Evolutionary conservation across 2,888 invertebrate genomes (phyloP).

Genomic region (Polylopha cassiicola): DNA sequence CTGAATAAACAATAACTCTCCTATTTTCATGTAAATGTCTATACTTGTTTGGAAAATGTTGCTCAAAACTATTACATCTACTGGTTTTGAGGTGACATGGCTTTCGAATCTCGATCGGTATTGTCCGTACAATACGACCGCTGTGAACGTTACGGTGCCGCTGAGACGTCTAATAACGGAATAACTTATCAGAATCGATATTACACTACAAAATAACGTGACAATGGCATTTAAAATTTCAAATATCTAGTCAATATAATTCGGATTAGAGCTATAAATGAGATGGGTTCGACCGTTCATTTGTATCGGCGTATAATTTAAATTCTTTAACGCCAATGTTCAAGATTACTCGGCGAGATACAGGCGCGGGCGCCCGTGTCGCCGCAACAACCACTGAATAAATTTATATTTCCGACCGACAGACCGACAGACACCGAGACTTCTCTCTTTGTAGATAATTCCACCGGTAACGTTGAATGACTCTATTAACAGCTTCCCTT

Average conservation of each 20-base stretch:
- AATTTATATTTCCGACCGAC: slow-evolving; percentile 76
- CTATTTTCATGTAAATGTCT: slow-evolving; percentile 17
- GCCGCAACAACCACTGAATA: slow-evolving; percentile 71
- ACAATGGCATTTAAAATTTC: slow-evolving; percentile 56
- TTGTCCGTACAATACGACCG: slow-evolving; percentile 13
- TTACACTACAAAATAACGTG: slow-evolving; percentile 58
- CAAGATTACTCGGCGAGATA: slow-evolving; percentile 75
- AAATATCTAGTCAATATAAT: slow-evolving; percentile 72
- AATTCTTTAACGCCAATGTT: slow-evolving; percentile 78
- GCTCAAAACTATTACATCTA: slow-evolving; percentile 22
- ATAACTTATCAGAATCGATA: slow-evolving; percentile 39
- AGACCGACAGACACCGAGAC: slow-evolving; percentile 43
- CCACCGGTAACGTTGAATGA: slow-evolving; percentile 75
- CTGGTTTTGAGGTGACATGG: slow-evolving; percentile 20
- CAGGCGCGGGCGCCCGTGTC: slow-evolving; percentile 73
- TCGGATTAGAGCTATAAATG: slow-evolving; percentile 75
- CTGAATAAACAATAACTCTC: slow-evolving; percentile 18
- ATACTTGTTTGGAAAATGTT: slow-evolving; percentile 13
- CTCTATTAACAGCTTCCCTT: slow-evolving; percentile 78
- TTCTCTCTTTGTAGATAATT: slow-evolving; percentile 76
- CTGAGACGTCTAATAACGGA: slow-evolving; percentile 32
- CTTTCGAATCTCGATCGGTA: slow-evolving; percentile 19
- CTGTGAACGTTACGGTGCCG: slow-evolving; percentile 9
- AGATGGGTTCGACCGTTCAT: slow-evolving; percentile 70
- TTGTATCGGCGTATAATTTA: slow-evolving; percentile 77